phyloP scores from a whole-genome alignment of 2,888 invertebrate genomes.

The Thyatira batis region DNA sequence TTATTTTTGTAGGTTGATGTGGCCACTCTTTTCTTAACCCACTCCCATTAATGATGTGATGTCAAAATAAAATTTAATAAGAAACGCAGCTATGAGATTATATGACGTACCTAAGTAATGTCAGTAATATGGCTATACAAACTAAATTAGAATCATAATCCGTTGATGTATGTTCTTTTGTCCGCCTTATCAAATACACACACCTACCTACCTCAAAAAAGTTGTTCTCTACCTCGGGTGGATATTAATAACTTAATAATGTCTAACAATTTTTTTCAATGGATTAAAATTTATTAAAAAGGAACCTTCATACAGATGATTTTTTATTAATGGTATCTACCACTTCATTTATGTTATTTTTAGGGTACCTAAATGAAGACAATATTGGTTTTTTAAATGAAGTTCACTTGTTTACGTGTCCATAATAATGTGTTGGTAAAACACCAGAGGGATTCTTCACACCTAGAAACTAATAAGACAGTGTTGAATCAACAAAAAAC shows the following conservation, averaged over 20 bases:
- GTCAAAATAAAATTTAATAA: constrained; percentile 75
- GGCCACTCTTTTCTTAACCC: constrained; percentile 43
- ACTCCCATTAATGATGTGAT: constrained; percentile 60
- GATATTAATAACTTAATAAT: constrained; percentile 70
- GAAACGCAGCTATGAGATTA: constrained; percentile 51
- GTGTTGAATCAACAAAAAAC: constrained; percentile 35
- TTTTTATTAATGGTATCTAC: constrained; percentile 12
- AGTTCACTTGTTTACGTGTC: not conserved
- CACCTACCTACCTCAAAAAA: constrained; percentile 52
- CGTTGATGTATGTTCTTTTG: constrained; percentile 70
- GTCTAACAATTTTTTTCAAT: constrained; percentile 60
- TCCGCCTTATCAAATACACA: constrained; percentile 44
- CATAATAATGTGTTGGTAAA: constrained; percentile 7
- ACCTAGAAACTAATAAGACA: constrained; percentile 39
- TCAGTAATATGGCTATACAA: constrained; percentile 45
- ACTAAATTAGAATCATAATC: constrained; percentile 75
- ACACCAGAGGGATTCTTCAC: constrained; percentile 15
- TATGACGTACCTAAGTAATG: constrained; percentile 45
- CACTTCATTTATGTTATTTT: constrained; percentile 10
- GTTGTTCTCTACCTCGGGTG: constrained; percentile 46
- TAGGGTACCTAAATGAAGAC: constrained; percentile 8
- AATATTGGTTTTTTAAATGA: not conserved
- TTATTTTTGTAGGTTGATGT: constrained; percentile 42
- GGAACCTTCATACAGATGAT: constrained; percentile 32
- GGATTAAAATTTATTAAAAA: constrained; percentile 47